Conservation (phyloP, 2,113 vertebrate species). For the Ifrita kowaldi region DNA sequence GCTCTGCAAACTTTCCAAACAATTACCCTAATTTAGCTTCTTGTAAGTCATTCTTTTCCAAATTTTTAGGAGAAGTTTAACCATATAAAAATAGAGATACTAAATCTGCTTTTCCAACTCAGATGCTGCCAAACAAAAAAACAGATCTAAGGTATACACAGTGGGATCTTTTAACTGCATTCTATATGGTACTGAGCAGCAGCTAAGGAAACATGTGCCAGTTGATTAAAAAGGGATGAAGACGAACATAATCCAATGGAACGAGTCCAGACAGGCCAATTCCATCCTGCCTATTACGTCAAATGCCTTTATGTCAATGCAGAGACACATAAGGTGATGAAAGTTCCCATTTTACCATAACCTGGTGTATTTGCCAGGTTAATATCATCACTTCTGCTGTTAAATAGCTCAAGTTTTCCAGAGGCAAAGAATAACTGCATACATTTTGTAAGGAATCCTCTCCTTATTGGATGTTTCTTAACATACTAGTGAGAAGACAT, state of each 20-base stretch:
- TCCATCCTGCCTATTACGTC: not conserved
- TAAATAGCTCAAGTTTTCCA: not conserved
- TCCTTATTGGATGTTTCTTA: not conserved
- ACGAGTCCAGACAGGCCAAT: not conserved
- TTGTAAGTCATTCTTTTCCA: slow-evolving; percentile 78
- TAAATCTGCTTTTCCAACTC: not conserved
- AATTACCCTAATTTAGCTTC: slow-evolving; percentile 77
- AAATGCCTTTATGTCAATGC: not conserved
- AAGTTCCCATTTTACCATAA: not conserved
- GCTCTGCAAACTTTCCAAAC: slow-evolving; percentile 83
- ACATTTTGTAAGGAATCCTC: not conserved
- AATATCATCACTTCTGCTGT: not conserved
- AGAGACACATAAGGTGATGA: not conserved
- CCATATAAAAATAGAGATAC: not conserved
- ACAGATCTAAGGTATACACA: not conserved
- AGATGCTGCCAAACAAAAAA: not conserved
- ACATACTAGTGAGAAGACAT: not conserved
- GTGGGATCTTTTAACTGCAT: not conserved
- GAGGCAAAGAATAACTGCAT: not conserved
- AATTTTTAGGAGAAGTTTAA: not conserved
- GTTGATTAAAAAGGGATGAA: not conserved
- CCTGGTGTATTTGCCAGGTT: not conserved
- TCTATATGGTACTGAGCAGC: not conserved
- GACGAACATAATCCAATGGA: not conserved
- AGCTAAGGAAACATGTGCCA: not conserved